phyloP scores from a whole-genome alignment of 2,113 vertebrate species.

The Cacatua alba region DNA sequence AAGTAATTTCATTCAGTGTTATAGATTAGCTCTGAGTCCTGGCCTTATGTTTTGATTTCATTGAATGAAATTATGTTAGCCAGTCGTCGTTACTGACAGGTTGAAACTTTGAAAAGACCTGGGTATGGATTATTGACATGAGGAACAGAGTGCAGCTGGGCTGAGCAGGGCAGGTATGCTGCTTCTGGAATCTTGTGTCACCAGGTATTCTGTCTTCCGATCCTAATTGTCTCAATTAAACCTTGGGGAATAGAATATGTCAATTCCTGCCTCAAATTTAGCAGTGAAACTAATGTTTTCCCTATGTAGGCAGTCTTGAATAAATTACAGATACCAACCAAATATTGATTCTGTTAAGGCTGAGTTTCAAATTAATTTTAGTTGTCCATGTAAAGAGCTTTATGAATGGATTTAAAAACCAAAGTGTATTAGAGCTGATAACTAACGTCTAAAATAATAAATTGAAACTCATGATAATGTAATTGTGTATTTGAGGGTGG shows the following conservation, averaged over 20 bases:
- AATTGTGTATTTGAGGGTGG: background rate
- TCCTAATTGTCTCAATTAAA: background rate
- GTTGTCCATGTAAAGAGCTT: background rate
- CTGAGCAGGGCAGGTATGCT: background rate
- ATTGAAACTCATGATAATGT: background rate
- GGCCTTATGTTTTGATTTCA: background rate
- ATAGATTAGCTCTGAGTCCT: background rate
- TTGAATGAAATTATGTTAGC: background rate
- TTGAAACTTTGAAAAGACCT: background rate
- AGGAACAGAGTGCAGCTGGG: background rate
- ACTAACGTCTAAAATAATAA: background rate
- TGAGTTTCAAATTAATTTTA: conserved; percentile 1
- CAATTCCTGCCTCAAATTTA: background rate
- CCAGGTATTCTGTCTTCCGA: background rate
- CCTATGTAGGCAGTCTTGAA: background rate
- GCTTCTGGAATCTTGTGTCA: background rate
- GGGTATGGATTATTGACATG: background rate
- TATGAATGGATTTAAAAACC: background rate
- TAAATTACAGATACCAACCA: background rate
- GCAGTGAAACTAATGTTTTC: background rate
- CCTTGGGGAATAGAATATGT: background rate
- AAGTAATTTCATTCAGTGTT: background rate
- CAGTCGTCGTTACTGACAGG: background rate
- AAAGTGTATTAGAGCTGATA: background rate
- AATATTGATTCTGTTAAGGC: conserved; percentile 36